Evolutionary conservation across 2,797 vertebrate species (phyloP).

Genomic region (Peromyscus aztecus): DNA sequence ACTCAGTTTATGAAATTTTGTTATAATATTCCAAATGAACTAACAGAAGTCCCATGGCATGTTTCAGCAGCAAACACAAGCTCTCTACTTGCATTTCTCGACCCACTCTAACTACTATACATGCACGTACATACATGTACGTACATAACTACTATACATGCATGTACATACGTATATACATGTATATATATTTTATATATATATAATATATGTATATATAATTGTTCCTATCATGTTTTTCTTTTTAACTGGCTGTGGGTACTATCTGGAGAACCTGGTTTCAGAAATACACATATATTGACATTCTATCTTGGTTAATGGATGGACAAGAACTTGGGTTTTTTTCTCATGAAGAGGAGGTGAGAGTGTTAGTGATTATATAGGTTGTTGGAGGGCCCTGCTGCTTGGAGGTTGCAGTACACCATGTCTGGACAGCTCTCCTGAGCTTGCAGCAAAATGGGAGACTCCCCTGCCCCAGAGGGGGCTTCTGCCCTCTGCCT

Average conservation of each 20-base stretch:
- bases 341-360: neutral
- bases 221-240: neutral
- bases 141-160: neutral
- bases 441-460: neutral
- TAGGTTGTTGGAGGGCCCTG: neutral
- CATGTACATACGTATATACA: neutral
- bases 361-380: neutral
- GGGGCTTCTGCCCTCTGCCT: neutral
- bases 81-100: neutral
- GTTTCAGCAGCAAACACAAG: slow-evolving; percentile 1
- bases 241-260: neutral
- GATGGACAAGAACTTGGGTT: neutral
- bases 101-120: neutral
- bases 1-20: neutral
- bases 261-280: neutral
- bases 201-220: neutral
- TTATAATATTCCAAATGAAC: neutral
- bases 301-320: neutral
- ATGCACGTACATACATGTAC: neutral
- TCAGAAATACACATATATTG: neutral
- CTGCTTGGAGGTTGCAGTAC: neutral
- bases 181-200: neutral
- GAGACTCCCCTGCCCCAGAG: neutral
- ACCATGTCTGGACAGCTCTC: neutral
- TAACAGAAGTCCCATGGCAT: neutral